Evolutionary conservation across 2,797 vertebrate genomes (phyloP), one percentile per base, ranked within the genome.

Genomic region (Hippoglossus hippoglossus): DNA sequence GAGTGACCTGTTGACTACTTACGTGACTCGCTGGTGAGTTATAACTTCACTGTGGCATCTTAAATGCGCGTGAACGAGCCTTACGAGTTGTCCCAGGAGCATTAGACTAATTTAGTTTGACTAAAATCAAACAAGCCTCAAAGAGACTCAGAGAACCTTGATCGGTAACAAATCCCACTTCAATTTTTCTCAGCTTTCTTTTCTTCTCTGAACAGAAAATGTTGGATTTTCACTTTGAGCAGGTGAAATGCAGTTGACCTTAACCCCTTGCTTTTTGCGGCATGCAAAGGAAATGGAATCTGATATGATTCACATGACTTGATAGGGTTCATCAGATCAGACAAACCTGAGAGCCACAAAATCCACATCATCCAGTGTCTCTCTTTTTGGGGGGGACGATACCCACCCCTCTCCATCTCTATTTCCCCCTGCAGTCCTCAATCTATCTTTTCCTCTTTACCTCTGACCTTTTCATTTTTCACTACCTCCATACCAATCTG

Each of bases 381-480:
- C 46, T 58, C 4, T 21, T n/a, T 34, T 6, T 68, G 63, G 63
- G 65, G 28, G 28, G 28, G 62, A 65, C 69, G 68, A 52, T 63
- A 26, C 54, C 34, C 25, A 15, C 16, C 53, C 62, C 36, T 77
- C 83, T 88, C 62, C 11, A 70, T 83, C 63, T 83, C 61, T 58
- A 21, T 66, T 79, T 80, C 55, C 53, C 82, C 81, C 71, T 52
- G 58, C 78, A 75, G 81, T 75, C 82, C 82, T 89, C 84, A 87
- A 86, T 91, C 85, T 79, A 80, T 87, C 79, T 80, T 82, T 91
- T 77, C 87, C 85, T 88, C 80, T 89, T 90, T 86, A 91, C 84
- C 82, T 89, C 74, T 90, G 87, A 90, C 89, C 89, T 92, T 92
- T 91, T 89, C 87, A 91, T 88, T 90, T 91, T 87, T 84, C 67